Evolutionary conservation across 1,140 invertebrate genomes (phyloP), one percentile per base, ranked within the genome.

Genomic region (Neoseiulus cucumeris): DNA sequence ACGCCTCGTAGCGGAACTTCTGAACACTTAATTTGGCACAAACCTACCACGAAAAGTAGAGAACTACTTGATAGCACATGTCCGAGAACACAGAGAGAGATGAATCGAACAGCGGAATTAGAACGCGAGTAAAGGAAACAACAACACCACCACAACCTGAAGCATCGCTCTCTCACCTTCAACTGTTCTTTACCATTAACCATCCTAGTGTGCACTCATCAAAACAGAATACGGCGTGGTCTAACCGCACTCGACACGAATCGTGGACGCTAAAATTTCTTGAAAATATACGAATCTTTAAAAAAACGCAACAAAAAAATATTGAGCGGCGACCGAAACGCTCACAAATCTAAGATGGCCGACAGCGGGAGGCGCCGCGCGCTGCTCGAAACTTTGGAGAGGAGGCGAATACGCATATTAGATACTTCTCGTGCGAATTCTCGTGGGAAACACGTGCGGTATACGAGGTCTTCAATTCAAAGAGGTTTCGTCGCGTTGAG

Each of bases 151-250:
- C 33, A 9, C 33, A 39, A 39, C 4, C 33, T 9, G 33, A 9
- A 39, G 33, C 33, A 39, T 39, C 33, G 33, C 33, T 39, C 33
- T 39, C 33, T 39, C 33, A 59, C 51, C 51, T 59, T 59, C 25
- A 59, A 59, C 25, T 59, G 51, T 33, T 59, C 51, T 59, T 59
- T 59, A 59, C 51, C 51, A 59, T 59, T 59, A 25, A 59, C 51
- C 51, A 59, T 59, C 51, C 25, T 59, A 59, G 51, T 29, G 25
- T 59, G 51, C 51, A 59, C 51, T 59, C 51, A 59, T 59, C 51
- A 59, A 59, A 25, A 25, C 51, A 33, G 51, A 59, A 33, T 33
- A n/a, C 25, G 25, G 25, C 51, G 25, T 25, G 14, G 25, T 59
- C 51, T 59, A 25, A 20, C 51, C 33, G 22, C 22, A 59, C 51